Conservation (phyloP, 2,797 vertebrate species). For the Megaceryle alcyon region DNA sequence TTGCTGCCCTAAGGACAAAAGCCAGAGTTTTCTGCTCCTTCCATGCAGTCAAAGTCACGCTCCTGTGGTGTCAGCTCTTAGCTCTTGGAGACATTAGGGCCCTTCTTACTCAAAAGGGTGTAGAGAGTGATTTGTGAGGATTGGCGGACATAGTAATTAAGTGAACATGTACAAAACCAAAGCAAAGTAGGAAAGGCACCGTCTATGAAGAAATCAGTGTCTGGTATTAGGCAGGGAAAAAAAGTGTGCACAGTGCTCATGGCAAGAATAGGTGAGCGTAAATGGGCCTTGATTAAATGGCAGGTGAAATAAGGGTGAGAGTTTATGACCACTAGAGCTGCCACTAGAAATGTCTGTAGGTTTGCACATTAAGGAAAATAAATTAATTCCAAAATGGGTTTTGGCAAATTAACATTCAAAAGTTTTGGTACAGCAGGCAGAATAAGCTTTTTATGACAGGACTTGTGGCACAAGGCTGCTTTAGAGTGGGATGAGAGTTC, state of each 20-base stretch:
- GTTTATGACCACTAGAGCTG: not conserved
- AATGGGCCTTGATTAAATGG: rapidly evolving
- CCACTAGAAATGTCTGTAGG: too few relatives aligned
- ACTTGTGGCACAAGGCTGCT: not conserved
- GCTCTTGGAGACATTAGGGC: not conserved
- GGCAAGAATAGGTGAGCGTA: not conserved
- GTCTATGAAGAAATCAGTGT: not conserved
- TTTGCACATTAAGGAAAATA: too few relatives aligned
- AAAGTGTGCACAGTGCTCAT: not conserved
- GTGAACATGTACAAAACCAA: not conserved
- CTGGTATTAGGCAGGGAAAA: not conserved
- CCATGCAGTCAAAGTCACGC: not conserved
- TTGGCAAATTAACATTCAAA: too few relatives aligned
- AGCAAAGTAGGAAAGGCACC: not conserved
- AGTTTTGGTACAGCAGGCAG: not conserved
- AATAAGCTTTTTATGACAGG: not conserved
- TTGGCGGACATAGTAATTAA: not conserved
- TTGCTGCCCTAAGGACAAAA: not conserved
- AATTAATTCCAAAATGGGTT: too few relatives aligned
- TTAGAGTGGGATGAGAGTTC: not conserved
- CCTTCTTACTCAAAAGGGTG: not conserved
- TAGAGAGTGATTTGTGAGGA: not conserved
- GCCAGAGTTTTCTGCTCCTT: not conserved
- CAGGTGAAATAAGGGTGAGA: not conserved
- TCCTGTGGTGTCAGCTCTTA: not conserved